Evolutionary conservation across 2,113 vertebrate genomes (phyloP).

Genomic region (Ailuropoda melanoleuca): DNA sequence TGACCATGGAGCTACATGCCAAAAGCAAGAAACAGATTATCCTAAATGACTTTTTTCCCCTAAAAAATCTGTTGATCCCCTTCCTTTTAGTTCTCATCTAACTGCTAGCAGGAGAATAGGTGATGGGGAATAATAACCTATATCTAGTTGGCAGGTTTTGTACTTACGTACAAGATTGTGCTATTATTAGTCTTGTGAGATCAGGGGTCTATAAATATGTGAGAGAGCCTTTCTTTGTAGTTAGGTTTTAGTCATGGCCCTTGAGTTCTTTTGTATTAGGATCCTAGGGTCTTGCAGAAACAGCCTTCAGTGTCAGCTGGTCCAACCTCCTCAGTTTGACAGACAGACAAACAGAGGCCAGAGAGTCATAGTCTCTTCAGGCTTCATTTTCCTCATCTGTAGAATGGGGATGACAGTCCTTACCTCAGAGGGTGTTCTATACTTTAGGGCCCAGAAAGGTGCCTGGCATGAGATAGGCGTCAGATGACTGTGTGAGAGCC

Average conservation of each 20-base stretch:
- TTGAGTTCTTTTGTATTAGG: background rate
- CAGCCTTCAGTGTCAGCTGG: background rate
- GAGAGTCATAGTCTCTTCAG: background rate
- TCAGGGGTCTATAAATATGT: background rate
- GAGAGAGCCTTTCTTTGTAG: background rate
- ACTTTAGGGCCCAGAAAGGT: background rate
- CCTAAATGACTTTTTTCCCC: background rate
- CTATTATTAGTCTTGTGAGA: background rate
- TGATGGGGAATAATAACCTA: background rate
- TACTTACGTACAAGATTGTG: background rate
- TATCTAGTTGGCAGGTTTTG: background rate
- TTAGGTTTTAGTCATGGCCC: background rate
- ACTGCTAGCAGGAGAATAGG: background rate
- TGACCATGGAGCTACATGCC: background rate
- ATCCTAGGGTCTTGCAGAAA: background rate
- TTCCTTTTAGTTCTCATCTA: background rate
- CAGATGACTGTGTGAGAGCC: background rate
- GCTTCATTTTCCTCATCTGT: background rate
- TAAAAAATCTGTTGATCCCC: background rate
- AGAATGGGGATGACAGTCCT: background rate
- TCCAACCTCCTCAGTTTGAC: background rate
- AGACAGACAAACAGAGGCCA: background rate
- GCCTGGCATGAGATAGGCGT: background rate
- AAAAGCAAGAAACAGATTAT: conserved; percentile 9
- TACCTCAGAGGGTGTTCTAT: background rate